Evolutionary conservation across 2,888 invertebrate species (phyloP).

Genomic region (Platycnemis pennipes): DNA sequence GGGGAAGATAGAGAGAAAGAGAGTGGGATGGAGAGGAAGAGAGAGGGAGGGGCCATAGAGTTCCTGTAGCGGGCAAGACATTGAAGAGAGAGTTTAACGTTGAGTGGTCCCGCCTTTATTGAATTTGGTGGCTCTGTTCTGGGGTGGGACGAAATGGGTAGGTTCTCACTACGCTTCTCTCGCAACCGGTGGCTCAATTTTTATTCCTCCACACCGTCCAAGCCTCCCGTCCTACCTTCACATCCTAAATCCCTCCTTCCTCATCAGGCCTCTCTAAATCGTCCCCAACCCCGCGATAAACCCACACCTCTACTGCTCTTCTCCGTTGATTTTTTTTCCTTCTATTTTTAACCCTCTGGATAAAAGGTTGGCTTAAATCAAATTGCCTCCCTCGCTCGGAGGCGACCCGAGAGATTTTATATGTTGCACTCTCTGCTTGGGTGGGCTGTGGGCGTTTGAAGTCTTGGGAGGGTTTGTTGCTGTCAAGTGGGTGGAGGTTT

Average conservation of each 20-base stretch:
- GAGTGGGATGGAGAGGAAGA: neutral
- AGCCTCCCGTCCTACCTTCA: neutral
- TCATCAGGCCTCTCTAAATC: too few species aligned
- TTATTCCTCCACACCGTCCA: constrained; percentile 32
- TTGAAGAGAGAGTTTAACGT: neutral
- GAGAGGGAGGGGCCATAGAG: neutral
- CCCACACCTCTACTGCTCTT: neutral
- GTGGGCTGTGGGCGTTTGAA: neutral
- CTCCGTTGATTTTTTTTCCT: neutral
- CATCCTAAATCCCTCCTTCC: neutral
- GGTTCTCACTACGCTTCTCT: neutral
- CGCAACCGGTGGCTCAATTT: constrained; percentile 53
- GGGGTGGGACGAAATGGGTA: neutral
- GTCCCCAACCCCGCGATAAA: neutral
- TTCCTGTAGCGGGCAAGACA: neutral
- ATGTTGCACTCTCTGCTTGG: too few species aligned
- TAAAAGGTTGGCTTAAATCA: constrained; percentile 45
- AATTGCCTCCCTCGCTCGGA: constrained; percentile 37
- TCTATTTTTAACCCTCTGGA: neutral
- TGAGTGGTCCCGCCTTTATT: constrained; percentile 50
- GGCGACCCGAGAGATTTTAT: neutral
- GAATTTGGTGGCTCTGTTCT: constrained; percentile 46
- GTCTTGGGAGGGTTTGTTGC: neutral
- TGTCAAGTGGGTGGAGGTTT: too few species aligned
- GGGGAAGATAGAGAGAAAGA: neutral